Percentiles rank a stretch among this genome's conserved stretches.
These are phyloP conservation scores for Petrolisthes cinctipes DNA, from an alignment of 2,888 invertebrate species.

Conservation along the genomic window DNA sequence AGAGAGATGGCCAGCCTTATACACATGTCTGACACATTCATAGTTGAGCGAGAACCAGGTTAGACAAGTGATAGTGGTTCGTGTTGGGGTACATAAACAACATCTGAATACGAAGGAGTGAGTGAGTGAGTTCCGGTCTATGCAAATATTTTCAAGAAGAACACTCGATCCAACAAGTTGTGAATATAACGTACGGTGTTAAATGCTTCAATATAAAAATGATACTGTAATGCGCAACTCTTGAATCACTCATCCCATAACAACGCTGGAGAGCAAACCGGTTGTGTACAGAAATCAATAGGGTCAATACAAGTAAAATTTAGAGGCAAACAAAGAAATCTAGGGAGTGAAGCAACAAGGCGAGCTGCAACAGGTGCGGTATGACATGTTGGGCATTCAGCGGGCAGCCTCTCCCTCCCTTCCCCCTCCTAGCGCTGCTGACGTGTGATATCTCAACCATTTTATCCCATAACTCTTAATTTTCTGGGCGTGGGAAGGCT, in stretches of 20 bases:
- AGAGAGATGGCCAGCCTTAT: no score
- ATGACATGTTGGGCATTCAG: background rate
- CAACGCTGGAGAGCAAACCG: background rate
- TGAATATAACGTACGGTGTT: background rate
- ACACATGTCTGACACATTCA: no score
- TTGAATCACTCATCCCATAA: background rate
- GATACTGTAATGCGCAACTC: background rate
- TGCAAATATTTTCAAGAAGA: background rate
- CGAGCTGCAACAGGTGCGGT: slow-evolving; percentile 16
- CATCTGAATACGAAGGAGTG: no score
- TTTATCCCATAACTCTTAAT: slow-evolving; percentile 4
- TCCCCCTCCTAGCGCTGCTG: background rate
- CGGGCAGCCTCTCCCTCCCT: slow-evolving; percentile 1
- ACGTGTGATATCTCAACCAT: slow-evolving; percentile 10
- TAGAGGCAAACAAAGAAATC: background rate
- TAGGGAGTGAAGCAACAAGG: slow-evolving; percentile 10
- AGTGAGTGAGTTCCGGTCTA: background rate
- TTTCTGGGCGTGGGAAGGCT: background rate
- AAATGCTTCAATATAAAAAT: background rate
- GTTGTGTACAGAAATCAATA: background rate
- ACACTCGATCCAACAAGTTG: background rate
- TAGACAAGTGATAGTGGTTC: no score
- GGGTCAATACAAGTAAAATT: background rate
- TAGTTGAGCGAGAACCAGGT: no score
- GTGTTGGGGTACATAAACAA: no score